These are phyloP conservation scores for Strigops habroptila DNA, from an alignment of 2,113 vertebrate genomes.

Conservation along the genomic window DNA sequence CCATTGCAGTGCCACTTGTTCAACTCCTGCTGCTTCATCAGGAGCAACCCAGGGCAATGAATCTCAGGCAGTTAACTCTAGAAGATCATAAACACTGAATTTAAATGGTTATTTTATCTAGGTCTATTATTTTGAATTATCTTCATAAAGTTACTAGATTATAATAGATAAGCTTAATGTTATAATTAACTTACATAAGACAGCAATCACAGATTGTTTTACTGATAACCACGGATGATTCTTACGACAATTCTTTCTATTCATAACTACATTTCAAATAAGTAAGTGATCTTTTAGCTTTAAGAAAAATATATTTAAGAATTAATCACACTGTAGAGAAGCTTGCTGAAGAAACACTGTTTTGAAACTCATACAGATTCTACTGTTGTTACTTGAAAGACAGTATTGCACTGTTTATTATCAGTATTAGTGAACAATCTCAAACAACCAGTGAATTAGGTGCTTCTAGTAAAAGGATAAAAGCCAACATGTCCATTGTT, in stretches of 20 bases:
- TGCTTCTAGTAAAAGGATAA: neutral
- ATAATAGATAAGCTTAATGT: slow-evolving; percentile 47
- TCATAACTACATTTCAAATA: neutral
- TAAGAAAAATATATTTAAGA: slow-evolving; percentile 17
- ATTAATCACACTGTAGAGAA: neutral
- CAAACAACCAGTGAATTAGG: neutral
- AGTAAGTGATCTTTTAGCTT: neutral
- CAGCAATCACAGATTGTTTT: slow-evolving; percentile 32
- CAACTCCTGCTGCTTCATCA: neutral
- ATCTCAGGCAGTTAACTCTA: neutral
- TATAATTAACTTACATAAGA: slow-evolving; percentile 48
- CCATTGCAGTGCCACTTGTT: neutral
- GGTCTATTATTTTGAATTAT: slow-evolving; percentile 6
- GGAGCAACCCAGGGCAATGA: neutral
- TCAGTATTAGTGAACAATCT: neutral
- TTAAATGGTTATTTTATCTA: neutral
- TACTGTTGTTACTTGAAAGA: neutral
- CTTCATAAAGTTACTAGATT: slow-evolving; percentile 31
- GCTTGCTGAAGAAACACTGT: slow-evolving; percentile 13
- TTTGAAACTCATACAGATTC: neutral
- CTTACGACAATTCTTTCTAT: neutral
- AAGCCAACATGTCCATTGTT: neutral
- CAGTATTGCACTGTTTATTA: neutral
- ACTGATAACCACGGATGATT: slow-evolving; percentile 31
- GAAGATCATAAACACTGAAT: neutral